These are phyloP conservation scores for Gymnosoma rotundatum DNA, from an alignment of 2,888 invertebrate species.

Conservation along the genomic window DNA sequence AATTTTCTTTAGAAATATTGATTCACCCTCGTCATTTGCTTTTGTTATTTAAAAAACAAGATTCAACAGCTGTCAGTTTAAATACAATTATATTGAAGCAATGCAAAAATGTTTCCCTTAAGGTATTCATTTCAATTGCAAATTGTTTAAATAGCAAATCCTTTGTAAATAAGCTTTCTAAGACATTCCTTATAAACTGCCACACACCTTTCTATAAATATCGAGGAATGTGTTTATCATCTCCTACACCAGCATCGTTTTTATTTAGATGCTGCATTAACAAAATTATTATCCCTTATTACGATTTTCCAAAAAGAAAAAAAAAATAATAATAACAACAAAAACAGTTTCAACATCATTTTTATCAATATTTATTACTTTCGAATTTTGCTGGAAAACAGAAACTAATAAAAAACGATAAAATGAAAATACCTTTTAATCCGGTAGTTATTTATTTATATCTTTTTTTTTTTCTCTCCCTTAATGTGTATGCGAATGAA, in stretches of 20 bases:
- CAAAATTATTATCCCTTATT: slow-evolving; percentile 10
- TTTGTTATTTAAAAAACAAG: no score
- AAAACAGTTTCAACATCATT: not conserved
- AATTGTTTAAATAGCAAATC: no score
- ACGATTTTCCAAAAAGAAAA: not conserved
- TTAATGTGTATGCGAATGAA: slow-evolving; percentile 9
- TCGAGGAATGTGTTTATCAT: not conserved
- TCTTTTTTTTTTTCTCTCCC: not conserved
- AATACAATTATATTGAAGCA: no score
- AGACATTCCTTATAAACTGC: no score
- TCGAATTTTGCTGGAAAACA: slow-evolving; percentile 10
- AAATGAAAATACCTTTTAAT: slow-evolving; percentile 49
- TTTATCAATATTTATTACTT: slow-evolving; percentile 47
- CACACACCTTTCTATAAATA: no score
- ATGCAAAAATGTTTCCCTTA: no score
- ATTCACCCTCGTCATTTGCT: no score
- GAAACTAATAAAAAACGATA: not conserved
- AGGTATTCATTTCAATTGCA: no score
- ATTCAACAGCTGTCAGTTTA: no score
- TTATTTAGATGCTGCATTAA: not conserved
- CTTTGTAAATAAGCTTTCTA: no score
- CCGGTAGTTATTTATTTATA: slow-evolving; percentile 21
- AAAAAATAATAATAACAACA: not conserved
- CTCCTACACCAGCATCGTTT: no score
- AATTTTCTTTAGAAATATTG: no score